These are phyloP conservation scores for Prinia subflava DNA, from an alignment of 2,113 vertebrate genomes.

Conservation along the genomic window DNA sequence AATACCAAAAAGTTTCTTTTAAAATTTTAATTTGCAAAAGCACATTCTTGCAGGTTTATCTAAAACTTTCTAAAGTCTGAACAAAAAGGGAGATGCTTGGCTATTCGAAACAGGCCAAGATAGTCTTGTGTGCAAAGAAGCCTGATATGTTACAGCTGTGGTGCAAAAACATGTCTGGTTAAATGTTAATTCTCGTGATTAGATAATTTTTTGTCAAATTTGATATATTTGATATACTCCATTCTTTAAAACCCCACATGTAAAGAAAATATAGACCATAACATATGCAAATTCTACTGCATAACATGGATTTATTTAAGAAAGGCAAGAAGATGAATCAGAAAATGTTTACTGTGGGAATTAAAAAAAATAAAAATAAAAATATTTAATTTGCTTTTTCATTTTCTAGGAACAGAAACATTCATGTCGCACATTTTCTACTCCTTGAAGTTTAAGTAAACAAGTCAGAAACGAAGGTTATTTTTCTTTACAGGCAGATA, in stretches of 20 bases:
- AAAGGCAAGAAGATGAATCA: constrained; percentile 68
- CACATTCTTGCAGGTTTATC: constrained; percentile 79
- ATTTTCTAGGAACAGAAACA: not conserved
- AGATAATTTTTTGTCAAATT: not conserved
- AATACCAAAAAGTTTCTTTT: constrained; percentile 74
- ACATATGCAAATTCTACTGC: not conserved
- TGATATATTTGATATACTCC: constrained; percentile 9
- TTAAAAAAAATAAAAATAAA: not conserved
- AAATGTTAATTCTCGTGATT: constrained; percentile 60
- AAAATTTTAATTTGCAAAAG: constrained; percentile 72
- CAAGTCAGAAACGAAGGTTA: not conserved
- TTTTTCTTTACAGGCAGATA: not conserved
- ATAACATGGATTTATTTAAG: constrained; percentile 1
- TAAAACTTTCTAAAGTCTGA: constrained; percentile 72
- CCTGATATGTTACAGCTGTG: constrained; percentile 69
- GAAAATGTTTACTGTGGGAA: not conserved
- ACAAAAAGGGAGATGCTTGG: constrained; percentile 74
- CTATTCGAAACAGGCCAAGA: constrained; percentile 66
- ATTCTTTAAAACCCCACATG: not conserved
- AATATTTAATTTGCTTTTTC: not conserved
- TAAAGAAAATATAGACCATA: not conserved
- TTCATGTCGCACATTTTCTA: not conserved
- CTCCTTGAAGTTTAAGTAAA: not conserved
- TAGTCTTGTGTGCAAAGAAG: constrained; percentile 79
- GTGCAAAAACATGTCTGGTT: constrained; percentile 57